Conservation (phyloP, 2,113 vertebrate species). For the Leptobrachium ailaonicum region DNA sequence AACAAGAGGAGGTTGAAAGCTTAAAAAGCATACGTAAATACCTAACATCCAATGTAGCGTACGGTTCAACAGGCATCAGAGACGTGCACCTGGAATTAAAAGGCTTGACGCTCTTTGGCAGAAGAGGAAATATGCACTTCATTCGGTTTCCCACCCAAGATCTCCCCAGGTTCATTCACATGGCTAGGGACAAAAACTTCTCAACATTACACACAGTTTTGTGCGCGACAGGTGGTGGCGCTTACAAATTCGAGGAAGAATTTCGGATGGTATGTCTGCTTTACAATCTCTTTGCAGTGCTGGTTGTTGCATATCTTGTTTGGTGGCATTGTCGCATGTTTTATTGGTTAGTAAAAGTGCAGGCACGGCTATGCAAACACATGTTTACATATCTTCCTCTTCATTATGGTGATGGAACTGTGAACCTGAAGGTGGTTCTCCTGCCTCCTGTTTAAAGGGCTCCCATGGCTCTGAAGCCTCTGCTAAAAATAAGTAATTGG, state of each 20-base stretch:
- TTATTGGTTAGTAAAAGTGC: too few species aligned
- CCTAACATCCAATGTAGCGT: constrained; percentile 78
- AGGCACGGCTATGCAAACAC: too few species aligned
- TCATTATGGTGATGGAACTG: too few species aligned
- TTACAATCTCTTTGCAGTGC: not conserved
- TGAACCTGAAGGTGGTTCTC: too few species aligned
- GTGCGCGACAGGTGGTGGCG: constrained; percentile 78
- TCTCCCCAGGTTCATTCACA: constrained; percentile 80
- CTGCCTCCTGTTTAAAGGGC: too few species aligned
- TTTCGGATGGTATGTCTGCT: constrained; percentile 74
- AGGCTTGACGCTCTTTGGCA: constrained; percentile 72
- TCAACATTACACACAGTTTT: constrained; percentile 81
- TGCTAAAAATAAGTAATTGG: too few species aligned
- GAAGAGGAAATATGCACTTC: constrained; percentile 80
- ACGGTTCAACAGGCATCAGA: constrained; percentile 77
- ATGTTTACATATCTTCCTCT: too few species aligned
- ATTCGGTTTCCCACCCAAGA: constrained; percentile 81
- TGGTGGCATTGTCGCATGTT: too few species aligned
- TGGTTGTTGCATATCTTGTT: too few species aligned
- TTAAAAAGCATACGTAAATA: constrained; percentile 81
- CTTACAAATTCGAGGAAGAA: constrained; percentile 82
- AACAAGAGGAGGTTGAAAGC: constrained; percentile 81
- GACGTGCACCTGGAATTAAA: constrained; percentile 79
- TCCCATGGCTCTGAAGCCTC: too few species aligned
- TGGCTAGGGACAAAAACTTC: constrained; percentile 80